A percentile compares a stretch with the other conserved stretches of the same genome.
These are phyloP conservation scores for Zootermopsis nevadensis DNA, from an alignment of 2,888 invertebrate species.

Conservation along the genomic window DNA sequence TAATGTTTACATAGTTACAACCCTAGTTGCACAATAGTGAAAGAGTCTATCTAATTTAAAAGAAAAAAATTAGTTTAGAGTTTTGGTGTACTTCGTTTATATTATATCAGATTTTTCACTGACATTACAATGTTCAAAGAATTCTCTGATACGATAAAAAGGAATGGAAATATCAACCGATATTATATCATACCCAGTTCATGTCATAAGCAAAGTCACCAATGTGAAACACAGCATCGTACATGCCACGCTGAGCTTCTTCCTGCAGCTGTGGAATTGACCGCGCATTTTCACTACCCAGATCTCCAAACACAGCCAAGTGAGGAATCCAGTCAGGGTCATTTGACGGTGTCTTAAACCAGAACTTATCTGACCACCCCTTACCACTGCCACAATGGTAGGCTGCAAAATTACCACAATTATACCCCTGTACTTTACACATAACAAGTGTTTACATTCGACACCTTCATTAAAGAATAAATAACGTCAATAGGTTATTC, in stretches of 20 bases:
- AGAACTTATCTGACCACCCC: conserved; percentile 63
- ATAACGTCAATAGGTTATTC: no score
- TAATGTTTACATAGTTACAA: no score
- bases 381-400: conserved; percentile 59
- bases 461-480: no score
- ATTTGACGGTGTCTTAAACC: conserved; percentile 61
- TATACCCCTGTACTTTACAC: no score
- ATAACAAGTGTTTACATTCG: no score
- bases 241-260: conserved; percentile 62
- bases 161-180: background rate
- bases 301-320: conserved; percentile 66
- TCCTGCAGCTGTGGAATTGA: conserved; percentile 64
- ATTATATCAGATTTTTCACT: no score
- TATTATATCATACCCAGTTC: conserved; percentile 58
- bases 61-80: no score
- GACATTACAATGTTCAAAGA: no score
- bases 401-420: conserved; percentile 53
- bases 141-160: no score
- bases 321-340: conserved; percentile 62
- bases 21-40: no score
- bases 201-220: conserved; percentile 67
- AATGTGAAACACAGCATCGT: conserved; percentile 66
- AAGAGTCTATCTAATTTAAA: no score
- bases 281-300: conserved; percentile 66
- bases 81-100: no score